Conservation (phyloP, 2,797 vertebrate genomes). For the Tenualosa ilisha region DNA sequence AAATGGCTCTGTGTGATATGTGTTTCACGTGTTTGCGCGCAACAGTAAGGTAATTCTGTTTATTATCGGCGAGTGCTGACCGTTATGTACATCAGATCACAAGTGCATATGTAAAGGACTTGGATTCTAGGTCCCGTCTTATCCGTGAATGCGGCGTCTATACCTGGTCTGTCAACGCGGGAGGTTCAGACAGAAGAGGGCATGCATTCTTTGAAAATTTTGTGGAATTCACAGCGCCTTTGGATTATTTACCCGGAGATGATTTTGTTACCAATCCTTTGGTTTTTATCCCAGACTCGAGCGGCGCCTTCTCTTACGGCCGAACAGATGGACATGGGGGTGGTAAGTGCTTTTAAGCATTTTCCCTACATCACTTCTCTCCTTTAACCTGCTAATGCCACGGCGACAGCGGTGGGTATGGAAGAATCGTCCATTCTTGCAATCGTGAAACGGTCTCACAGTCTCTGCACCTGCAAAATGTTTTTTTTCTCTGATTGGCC, state of each 20-base stretch:
- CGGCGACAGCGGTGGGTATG: slow-evolving; percentile 4
- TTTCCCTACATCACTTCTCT: not conserved
- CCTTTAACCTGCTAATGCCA: slow-evolving; percentile 15
- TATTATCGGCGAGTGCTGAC: slow-evolving; percentile 8
- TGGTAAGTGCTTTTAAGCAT: slow-evolving; percentile 66
- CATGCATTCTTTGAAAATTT: slow-evolving; percentile 54
- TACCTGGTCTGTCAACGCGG: slow-evolving; percentile 61
- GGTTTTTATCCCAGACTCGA: slow-evolving; percentile 60
- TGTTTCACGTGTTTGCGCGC: slow-evolving; percentile 68
- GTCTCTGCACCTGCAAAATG: too few relatives aligned
- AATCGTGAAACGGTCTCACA: not conserved
- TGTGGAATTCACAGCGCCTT: slow-evolving; percentile 53
- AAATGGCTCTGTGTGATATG: slow-evolving; percentile 50
- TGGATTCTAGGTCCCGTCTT: slow-evolving; percentile 34
- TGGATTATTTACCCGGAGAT: slow-evolving; percentile 70
- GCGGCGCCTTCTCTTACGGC: slow-evolving; percentile 70
- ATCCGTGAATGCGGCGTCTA: slow-evolving; percentile 62
- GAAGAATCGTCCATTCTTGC: slow-evolving; percentile 18
- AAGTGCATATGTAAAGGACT: slow-evolving; percentile 31
- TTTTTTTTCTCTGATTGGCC: not conserved
- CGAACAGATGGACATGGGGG: slow-evolving; percentile 75
- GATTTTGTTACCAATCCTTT: slow-evolving; percentile 67
- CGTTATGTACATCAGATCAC: slow-evolving; percentile 24
- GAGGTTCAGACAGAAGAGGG: slow-evolving; percentile 62
- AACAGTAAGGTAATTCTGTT: slow-evolving; percentile 65